phyloP scores from a whole-genome alignment of 2,888 invertebrate species.

The Chaetogeoica ovagalla region DNA sequence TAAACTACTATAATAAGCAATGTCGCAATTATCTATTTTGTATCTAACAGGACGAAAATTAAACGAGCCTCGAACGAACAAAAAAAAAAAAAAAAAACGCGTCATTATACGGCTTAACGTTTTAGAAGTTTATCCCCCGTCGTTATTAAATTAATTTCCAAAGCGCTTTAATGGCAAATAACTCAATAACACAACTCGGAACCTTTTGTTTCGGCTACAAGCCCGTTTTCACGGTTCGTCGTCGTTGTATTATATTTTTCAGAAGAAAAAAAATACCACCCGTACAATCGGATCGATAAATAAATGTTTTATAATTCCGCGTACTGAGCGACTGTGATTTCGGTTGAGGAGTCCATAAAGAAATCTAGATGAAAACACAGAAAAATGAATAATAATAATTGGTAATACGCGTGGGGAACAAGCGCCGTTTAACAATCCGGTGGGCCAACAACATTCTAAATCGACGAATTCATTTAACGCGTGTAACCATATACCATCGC shows the following conservation, averaged over 20 bases:
- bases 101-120: constrained; percentile 34
- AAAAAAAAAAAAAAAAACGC: neutral
- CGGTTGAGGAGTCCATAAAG: neutral
- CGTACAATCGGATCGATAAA: too few species aligned
- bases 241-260: too few species aligned
- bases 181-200: too few species aligned
- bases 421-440: neutral
- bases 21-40: constrained; percentile 14
- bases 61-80: neutral
- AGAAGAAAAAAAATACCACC: too few species aligned
- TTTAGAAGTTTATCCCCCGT: too few species aligned
- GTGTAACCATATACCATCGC: constrained; percentile 7
- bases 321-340: too few species aligned
- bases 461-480: constrained; percentile 6
- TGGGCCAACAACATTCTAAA: constrained; percentile 21
- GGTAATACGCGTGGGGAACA: neutral
- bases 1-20: neutral
- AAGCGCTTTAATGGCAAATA: too few species aligned
- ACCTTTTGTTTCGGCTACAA: too few species aligned
- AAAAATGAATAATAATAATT: neutral
- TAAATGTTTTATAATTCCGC: too few species aligned
- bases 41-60: neutral
- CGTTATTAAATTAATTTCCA: too few species aligned
- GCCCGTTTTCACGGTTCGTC: too few species aligned
- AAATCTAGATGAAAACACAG: neutral